Percentiles rank a stretch among this genome's conserved stretches.
Evolutionary conservation across 2,888 invertebrate species (phyloP).

Genomic region (Mimachlamys varia): DNA sequence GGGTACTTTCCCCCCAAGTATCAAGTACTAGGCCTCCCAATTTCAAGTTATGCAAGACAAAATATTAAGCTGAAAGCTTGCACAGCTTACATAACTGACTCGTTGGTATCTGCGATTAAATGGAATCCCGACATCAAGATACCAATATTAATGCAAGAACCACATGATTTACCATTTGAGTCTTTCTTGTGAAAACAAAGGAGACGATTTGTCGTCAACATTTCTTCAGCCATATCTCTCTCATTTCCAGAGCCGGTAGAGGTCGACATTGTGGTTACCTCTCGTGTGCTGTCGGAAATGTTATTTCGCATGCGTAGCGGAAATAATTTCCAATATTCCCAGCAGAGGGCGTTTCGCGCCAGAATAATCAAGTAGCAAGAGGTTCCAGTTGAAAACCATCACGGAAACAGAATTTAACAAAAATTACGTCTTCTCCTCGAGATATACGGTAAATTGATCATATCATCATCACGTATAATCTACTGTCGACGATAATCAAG

Average conservation of each 20-base stretch:
- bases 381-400: neutral
- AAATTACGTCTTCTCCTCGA: neutral
- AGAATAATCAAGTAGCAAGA: conserved; percentile 44
- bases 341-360: conserved; percentile 45
- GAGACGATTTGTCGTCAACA: neutral
- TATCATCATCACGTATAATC: neutral
- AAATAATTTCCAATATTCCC: conserved; percentile 31
- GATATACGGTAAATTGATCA: neutral
- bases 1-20: too few relatives aligned
- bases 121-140: neutral
- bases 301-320: neutral
- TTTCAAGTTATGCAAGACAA: too few relatives aligned
- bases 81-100: too few relatives aligned
- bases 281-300: neutral
- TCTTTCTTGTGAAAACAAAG: neutral
- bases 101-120: neutral
- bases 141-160: neutral
- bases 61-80: too few relatives aligned
- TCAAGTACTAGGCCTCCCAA: too few relatives aligned
- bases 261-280: neutral
- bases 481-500: conserved; percentile 8
- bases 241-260: neutral
- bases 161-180: neutral
- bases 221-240: neutral
- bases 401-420: conserved; percentile 4